Evolutionary conservation across 2,797 vertebrate species (phyloP), one percentile per base, ranked within the genome.

Genomic region (Denticeps clupeoides): DNA sequence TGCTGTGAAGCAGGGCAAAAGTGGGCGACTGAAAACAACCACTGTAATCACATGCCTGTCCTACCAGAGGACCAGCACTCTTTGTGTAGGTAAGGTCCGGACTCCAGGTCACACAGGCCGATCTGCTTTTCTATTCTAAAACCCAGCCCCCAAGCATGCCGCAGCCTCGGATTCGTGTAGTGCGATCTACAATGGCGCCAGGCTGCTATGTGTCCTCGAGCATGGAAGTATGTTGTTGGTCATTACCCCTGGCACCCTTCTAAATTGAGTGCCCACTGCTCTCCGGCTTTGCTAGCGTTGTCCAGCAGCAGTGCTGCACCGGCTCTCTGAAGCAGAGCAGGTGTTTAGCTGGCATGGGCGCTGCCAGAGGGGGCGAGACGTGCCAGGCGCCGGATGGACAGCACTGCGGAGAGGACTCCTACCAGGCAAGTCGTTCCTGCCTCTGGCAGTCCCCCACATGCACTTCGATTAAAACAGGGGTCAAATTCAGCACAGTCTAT

Each of bases 1-100:
- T 97, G 93, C 72, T 97, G 93, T 31, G 76, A 79, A 2, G 79
- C 83, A 0, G 93, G 93, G 1, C 87, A 90, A 57, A 86, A 77
- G 49, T 95, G 90, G 92, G 91, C 89, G n/a, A 64, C 79, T 2
- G 81, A 87, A 59, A 77, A 82, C 0, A 81, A 70, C 7, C 83
- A 89, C 64, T 97, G 93, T 59, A 67, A 76, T 10, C 72, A 79
- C 47, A 81, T 90, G 59, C 78, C 83, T 5, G 13, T 27, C 18
- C 54, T 50, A 31, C 43, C 19, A 49, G 53, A 47, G 0, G 81
- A 87, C 59, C 69, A 66, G 15, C 3, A 72, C 71, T 76, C 71
- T 5, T 54, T 82, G 9, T 97, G 93, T 84, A 87, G 87, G 93
- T 96, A 73, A 6, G 75, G 23, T 12, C 12, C 25, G 44, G 8